Evolutionary conservation across 2,797 vertebrate species (phyloP), one percentile per base, ranked within the genome.

Genomic region (Danio choprae): DNA sequence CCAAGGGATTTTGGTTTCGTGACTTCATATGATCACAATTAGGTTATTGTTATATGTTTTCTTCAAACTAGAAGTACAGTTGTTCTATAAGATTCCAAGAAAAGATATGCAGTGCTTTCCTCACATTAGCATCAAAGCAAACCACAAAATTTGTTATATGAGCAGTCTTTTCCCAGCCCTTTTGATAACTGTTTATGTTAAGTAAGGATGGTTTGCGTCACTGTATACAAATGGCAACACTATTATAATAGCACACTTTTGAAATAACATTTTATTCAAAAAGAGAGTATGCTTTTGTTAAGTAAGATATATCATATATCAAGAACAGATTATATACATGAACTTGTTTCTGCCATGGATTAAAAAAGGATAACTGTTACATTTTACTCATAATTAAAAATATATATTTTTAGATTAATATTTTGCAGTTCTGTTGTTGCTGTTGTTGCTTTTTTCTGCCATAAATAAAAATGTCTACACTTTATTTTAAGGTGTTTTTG

Each of bases 11-110:
- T 80, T 44, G 53, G 51, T 75, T 44, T 18, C 60, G 71, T 64
- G 59, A 44, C 40, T 55, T 71, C 59, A 72, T 43, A 55, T 72
- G 29, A 63, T 72, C 50, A 58, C 69, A 44, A 20, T 64, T 18
- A 41, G n/a, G 15, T 22, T 64, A 60, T 73, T 74, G 16, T 74
- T 38, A 20, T 53, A 40, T 41, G 22, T 11, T 74, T 50, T 50
- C 59, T 53, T 64, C 60, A 65, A 71, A 55, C 56, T 22, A 67
- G 51, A 51, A 6, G 9, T 18, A 40, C 36, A 70, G 8, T 55
- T 70, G 68, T 55, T 41, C 16, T 18, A 0, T 8, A 20, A 36
- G 12, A 70, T 16, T 5, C 11, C n/a, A 41, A 70, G 16, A 20
- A 70, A 70, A 70, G 1, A 70, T 36, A 41, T 40, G 15, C 44